Percentiles rank a stretch among this genome's conserved stretches.
Evolutionary conservation across 1,140 invertebrate species (phyloP).

Genomic region (Zaprionus gabonicus): DNA sequence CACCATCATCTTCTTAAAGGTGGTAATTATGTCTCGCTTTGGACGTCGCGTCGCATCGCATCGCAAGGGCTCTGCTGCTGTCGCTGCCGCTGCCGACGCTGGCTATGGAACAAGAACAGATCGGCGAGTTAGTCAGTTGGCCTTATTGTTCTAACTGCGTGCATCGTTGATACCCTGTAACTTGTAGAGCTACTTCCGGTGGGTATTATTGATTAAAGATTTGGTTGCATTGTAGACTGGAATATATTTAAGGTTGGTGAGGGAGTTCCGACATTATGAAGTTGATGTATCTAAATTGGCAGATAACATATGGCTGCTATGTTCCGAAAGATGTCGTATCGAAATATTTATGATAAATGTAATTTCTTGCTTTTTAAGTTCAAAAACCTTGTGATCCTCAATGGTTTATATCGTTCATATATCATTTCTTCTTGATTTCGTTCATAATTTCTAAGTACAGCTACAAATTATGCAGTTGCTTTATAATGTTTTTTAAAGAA

Average conservation of each 20-base stretch:
- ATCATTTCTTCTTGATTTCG: no score
- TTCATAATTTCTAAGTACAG: no score
- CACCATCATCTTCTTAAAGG: slow-evolving; percentile 83
- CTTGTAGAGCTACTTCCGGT: slow-evolving; percentile 29
- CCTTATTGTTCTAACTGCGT: slow-evolving; percentile 28
- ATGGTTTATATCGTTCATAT: no score
- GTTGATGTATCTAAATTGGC: no score
- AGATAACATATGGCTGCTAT: no score
- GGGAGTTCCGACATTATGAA: not conserved
- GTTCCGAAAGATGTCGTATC: not conserved
- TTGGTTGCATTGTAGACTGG: no score
- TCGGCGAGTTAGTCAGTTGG: slow-evolving; percentile 20
- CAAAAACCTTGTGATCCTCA: no score
- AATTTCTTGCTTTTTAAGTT: no score
- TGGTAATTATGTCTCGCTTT: slow-evolving; percentile 81
- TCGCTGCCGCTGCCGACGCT: not conserved
- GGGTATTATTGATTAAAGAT: not conserved
- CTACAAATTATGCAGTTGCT: no score
- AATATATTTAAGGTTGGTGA: no score
- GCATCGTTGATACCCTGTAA: slow-evolving; percentile 17
- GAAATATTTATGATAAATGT: not conserved
- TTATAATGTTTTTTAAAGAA: no score
- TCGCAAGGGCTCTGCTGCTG: slow-evolving; percentile 1
- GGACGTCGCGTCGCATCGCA: slow-evolving; percentile 12
- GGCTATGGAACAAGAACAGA: slow-evolving; percentile 10